Evolutionary conservation across 1,140 invertebrate species (phyloP).

Genomic region (Hypothenemus hampei): DNA sequence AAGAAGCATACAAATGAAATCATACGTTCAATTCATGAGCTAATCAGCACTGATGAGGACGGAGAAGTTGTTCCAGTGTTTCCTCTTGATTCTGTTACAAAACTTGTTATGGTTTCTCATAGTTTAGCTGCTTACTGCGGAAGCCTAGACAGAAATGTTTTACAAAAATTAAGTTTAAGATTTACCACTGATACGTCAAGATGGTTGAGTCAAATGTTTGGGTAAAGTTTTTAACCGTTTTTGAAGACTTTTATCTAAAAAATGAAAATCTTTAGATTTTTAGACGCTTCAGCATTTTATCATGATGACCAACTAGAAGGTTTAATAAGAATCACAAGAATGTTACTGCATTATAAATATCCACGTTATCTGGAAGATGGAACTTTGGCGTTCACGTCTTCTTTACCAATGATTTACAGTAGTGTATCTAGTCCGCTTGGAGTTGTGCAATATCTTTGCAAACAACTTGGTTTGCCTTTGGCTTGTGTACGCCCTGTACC

Average conservation of each 20-base stretch:
- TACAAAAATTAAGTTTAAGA: constrained; percentile 64
- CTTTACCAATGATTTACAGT: constrained; percentile 77
- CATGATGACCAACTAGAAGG: constrained; percentile 38
- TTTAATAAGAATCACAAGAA: constrained; percentile 63
- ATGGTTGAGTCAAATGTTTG: constrained; percentile 76
- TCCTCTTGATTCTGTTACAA: constrained; percentile 55
- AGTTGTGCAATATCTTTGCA: constrained; percentile 73
- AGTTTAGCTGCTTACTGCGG: constrained; percentile 70
- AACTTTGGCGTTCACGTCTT: constrained; percentile 62
- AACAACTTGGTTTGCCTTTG: constrained; percentile 68
- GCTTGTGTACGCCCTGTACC: constrained; percentile 81
- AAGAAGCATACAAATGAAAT: constrained; percentile 41
- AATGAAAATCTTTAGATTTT: constrained; percentile 26
- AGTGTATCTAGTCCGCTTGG: constrained; percentile 68
- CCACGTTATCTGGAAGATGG: constrained; percentile 77
- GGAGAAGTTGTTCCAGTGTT: constrained; percentile 48
- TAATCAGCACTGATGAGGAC: constrained; percentile 47
- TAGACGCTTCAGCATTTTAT: constrained; percentile 39
- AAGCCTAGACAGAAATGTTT: constrained; percentile 62
- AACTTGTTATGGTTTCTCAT: constrained; percentile 66
- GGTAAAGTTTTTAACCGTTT: constrained; percentile 46
- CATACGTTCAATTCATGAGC: constrained; percentile 39
- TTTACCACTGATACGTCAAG: constrained; percentile 69
- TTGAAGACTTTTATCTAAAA: not conserved
- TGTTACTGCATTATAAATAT: constrained; percentile 76